Evolutionary conservation across 1,140 invertebrate species (phyloP), one percentile per base, ranked within the genome.

Genomic region (Cotesia vestalis): DNA sequence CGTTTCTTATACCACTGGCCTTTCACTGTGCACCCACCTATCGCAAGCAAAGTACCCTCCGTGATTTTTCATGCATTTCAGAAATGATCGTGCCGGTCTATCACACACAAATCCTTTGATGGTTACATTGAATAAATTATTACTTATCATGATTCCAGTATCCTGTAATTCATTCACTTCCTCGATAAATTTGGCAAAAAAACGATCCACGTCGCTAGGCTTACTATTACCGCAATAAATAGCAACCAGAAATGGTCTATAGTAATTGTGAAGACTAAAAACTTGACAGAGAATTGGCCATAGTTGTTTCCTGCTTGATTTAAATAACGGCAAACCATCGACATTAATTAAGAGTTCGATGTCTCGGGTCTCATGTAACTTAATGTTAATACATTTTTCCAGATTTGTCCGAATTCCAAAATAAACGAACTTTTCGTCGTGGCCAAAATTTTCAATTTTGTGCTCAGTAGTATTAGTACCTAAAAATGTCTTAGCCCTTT

Each of bases 1-100:
- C 70, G 59, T 8, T 59, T 51, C 14, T 71, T 36, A 52, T 40
- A 2, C 27, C 69, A 20, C 59, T 60, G 35, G 52, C 75, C 72
- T 12, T 57, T 14, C 9, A 69, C 64, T 52, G 36, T 52, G 53
- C 75, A 76, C 5, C 72, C 75, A 76, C 5, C 72, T 38, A 46
- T 76, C 72, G 46, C 72, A 76, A 34, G 57, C 67, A 61, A 20
- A 68, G 34, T 71, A 76, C 34, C 67, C 75, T 40, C 71, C 72
- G 51, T 72, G 73, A 12, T 51, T 53, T 60, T 66, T 66, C 14
- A 71, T 70, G 51, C 51, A 34, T 34, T 74, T 70, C 53, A 70
- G 11, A 17, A 70, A 46, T 5, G 73, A n/a, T 38, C 53, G 35
- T 34, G 68, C 73, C 11, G 73, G 73, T 40, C 61, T 51, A 52